Conservation (phyloP, 2,797 vertebrate species). For the Aeoliscus strigatus region DNA sequence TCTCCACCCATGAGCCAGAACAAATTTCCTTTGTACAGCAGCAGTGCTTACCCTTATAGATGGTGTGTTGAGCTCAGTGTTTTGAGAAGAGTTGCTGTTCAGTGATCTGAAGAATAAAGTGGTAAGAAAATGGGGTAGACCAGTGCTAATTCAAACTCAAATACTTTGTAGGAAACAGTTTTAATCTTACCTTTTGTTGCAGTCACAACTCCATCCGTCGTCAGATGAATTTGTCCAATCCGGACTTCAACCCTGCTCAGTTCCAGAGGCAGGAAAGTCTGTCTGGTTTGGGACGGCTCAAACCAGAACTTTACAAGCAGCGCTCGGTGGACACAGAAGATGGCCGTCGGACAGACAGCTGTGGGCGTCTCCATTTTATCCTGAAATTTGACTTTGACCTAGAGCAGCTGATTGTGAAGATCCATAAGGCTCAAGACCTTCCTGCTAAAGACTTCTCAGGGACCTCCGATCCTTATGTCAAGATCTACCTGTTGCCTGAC, state of each 20-base stretch:
- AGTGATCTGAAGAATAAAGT: too few species aligned
- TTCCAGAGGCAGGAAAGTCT: constrained; percentile 93
- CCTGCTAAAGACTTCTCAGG: constrained; percentile 98
- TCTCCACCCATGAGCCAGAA: too few species aligned
- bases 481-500: constrained; percentile 97
- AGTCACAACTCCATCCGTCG: constrained; percentile 95
- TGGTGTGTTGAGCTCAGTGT: too few species aligned
- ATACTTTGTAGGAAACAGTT: too few species aligned
- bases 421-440: constrained; percentile 91
- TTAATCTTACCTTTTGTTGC: constrained; percentile 17
- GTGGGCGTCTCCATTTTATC: constrained; percentile 89
- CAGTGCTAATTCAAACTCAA: too few species aligned
- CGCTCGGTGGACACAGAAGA: constrained; percentile 89
- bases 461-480: constrained; percentile 96
- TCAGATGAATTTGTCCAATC: constrained; percentile 95
- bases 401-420: constrained; percentile 97
- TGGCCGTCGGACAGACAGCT: constrained; percentile 77
- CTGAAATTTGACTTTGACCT: constrained; percentile 96
- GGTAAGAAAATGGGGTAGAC: too few species aligned
- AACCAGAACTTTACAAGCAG: constrained; percentile 97
- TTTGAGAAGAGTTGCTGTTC: too few species aligned
- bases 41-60: too few species aligned
- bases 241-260: constrained; percentile 93
- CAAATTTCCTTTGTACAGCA: too few species aligned
- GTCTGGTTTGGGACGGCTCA: constrained; percentile 87